Evolutionary conservation across 2,113 vertebrate species (phyloP), one percentile per base, ranked within the genome.

Genomic region (Cololabis saira): DNA sequence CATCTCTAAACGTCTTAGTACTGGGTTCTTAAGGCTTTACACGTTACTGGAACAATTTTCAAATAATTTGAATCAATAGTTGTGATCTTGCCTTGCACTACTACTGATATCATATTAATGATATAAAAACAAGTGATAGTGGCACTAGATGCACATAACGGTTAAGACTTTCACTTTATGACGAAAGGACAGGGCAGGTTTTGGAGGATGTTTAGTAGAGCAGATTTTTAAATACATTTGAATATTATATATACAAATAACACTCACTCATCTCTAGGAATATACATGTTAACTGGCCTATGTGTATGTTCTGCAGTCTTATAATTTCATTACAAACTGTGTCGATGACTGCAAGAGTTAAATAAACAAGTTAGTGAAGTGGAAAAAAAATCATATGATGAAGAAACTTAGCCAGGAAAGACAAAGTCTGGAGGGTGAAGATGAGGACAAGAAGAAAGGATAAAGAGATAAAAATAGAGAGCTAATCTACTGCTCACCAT

Each of bases 401-500:
- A 78, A 54, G 53, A 71, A 78, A 76, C n/a, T 22, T 42, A 70
- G 73, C 44, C 62, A 70, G 48, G 18, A 33, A 58, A 82, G 76
- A 63, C 16, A 19, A 73, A 71, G 49, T 49, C 80, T 73, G 44
- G 64, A 81, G 74, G 85, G 72, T 22, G 41, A 73, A 72, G 59
- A 75, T 70, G 72, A 19, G 81, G 62, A 82, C 18, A 85, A 82
- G 74, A 65, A 74, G 24, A 76, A 71, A 19, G 54, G 54, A 91
- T 68, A 77, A 59, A 64, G 8, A 56, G 4, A 77, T 67, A 67
- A 4, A 56, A 63, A 78, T 21, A 88, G 76, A 68, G 61, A 70
- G 74, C 65, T 83, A 78, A 88, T 77, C 74, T 66, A 50, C 57
- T 67, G 76, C 95, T 96, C 77, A 98, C 97, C 96, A 99, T 95